Conservation (phyloP, 2,113 vertebrate genomes). For the Aegithalos caudatus region DNA sequence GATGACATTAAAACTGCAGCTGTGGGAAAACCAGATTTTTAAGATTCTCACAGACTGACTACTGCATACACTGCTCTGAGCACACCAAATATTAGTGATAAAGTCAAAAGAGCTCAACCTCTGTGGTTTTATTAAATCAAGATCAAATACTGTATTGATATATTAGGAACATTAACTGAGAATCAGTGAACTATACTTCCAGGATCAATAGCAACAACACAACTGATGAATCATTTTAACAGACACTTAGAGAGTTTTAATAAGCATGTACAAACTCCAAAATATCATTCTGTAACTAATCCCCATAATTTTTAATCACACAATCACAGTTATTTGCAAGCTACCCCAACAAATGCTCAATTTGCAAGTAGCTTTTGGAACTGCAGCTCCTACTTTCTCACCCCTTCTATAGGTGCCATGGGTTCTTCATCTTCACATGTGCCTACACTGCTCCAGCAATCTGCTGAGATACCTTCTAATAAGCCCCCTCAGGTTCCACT, state of each 20-base stretch:
- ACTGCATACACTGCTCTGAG: not conserved
- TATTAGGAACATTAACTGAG: not conserved
- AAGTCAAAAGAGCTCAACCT: not conserved
- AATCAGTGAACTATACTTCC: not conserved
- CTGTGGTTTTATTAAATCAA: not conserved
- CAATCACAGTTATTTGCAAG: rapidly evolving
- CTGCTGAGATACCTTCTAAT: not conserved
- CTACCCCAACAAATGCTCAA: not conserved
- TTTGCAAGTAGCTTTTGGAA: rapidly evolving
- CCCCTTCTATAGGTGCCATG: rapidly evolving
- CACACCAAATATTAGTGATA: not conserved
- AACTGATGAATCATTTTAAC: not conserved
- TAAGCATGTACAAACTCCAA: not conserved
- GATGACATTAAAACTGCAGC: not conserved
- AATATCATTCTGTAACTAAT: not conserved
- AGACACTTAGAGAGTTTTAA: not conserved
- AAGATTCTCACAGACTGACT: not conserved
- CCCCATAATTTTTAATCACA: not conserved
- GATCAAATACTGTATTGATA: not conserved
- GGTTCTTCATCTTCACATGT: rapidly evolving
- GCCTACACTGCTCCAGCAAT: not conserved
- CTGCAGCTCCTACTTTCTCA: not conserved
- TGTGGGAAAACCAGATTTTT: not conserved
- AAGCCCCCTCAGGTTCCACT: not conserved
- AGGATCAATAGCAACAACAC: not conserved